These are phyloP conservation scores for Griposia aprilina DNA, from an alignment of 2,888 invertebrate species.

Conservation along the genomic window DNA sequence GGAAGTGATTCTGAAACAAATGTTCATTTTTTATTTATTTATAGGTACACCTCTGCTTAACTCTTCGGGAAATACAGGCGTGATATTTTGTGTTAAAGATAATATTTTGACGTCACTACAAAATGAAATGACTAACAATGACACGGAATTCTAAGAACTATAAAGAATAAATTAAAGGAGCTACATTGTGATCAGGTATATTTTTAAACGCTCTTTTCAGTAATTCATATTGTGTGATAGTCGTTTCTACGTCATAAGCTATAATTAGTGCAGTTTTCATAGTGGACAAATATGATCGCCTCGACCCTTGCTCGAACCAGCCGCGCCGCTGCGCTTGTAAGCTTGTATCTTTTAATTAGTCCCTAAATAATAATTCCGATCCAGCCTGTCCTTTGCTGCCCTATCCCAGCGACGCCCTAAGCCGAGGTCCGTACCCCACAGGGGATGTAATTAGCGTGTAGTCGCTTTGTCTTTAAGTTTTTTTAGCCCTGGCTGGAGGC, in stretches of 20 bases:
- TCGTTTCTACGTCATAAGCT: not conserved
- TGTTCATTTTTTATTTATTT: too few species aligned
- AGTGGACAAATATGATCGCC: not conserved
- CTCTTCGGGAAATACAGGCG: not conserved
- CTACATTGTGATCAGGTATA: not conserved
- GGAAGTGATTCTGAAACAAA: too few species aligned
- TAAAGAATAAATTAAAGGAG: slow-evolving; percentile 1
- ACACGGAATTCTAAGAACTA: slow-evolving; percentile 1
- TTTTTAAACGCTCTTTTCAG: slow-evolving; percentile 31
- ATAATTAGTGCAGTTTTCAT: not conserved
- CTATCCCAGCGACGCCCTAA: too few species aligned
- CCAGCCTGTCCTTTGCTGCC: too few species aligned
- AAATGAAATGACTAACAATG: slow-evolving; percentile 9
- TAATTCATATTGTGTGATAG: not conserved
- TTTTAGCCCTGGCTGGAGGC: too few species aligned
- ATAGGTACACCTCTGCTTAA: not conserved
- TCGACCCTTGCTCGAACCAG: too few species aligned
- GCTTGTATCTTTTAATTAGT: too few species aligned
- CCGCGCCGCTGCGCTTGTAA: too few species aligned
- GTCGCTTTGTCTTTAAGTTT: too few species aligned
- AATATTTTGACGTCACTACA: slow-evolving; percentile 38
- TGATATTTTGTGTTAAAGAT: not conserved
- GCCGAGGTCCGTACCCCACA: too few species aligned
- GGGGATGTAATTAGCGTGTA: too few species aligned
- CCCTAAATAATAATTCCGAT: too few species aligned